A percentile compares a stretch with the other conserved stretches of the same genome.
These are phyloP conservation scores for Solenopsis fugax DNA, from an alignment of 1,140 invertebrate species.

Conservation along the genomic window DNA sequence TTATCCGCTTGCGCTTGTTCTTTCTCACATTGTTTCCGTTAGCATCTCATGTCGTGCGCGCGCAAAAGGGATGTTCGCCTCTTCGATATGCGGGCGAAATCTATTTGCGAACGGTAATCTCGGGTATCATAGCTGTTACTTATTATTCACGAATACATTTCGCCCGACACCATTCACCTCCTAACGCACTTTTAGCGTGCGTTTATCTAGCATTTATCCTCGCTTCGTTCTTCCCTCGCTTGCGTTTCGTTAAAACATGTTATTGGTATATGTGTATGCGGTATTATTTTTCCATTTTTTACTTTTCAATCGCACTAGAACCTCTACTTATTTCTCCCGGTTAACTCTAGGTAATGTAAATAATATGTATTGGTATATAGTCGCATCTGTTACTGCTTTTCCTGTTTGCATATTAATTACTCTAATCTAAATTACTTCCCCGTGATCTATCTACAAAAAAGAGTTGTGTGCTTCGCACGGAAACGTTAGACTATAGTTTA, in stretches of 20 bases:
- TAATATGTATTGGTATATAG: conserved; percentile 82
- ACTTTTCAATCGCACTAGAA: conserved; percentile 79
- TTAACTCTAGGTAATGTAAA: conserved; percentile 85
- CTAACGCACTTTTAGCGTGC: background rate
- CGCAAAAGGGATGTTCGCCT: background rate
- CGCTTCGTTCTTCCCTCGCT: background rate
- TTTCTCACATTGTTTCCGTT: conserved; percentile 21
- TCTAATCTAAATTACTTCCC: conserved; percentile 70
- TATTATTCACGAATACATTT: conserved; percentile 4
- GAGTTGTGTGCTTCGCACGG: conserved; percentile 50
- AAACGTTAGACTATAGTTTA: conserved; percentile 51
- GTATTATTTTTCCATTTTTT: conserved; percentile 71
- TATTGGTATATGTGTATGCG: conserved; percentile 75
- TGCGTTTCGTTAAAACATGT: conserved; percentile 68
- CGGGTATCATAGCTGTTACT: background rate
- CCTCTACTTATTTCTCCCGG: conserved; percentile 81
- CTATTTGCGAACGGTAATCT: background rate
- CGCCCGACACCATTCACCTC: background rate
- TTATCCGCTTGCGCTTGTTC: conserved; percentile 76
- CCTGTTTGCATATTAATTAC: conserved; percentile 71
- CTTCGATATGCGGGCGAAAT: background rate
- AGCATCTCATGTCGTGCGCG: conserved; percentile 9
- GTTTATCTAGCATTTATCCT: background rate
- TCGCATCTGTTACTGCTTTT: conserved; percentile 58
- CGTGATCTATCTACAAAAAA: conserved; percentile 75